Conservation (phyloP, 2,113 vertebrate genomes). For the Polyodon spathula region DNA sequence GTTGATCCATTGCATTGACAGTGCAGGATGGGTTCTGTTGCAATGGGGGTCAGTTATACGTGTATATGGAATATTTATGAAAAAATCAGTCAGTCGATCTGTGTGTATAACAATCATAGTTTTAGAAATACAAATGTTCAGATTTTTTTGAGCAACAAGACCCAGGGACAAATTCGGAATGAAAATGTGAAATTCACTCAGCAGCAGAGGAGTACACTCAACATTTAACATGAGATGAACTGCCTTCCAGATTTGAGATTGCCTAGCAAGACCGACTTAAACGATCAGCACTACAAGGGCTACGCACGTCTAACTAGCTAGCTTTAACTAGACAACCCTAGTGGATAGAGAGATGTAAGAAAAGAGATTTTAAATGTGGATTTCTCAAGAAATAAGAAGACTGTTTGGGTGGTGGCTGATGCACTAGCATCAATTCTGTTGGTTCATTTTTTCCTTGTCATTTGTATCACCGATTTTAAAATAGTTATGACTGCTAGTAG, state of each 20-base stretch:
- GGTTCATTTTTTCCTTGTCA: too few species aligned
- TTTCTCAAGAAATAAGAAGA: too few species aligned
- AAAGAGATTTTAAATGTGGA: too few species aligned
- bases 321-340: too few species aligned
- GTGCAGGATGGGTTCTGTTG: constrained; percentile 6
- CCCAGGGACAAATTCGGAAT: not conserved
- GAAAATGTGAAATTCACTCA: not conserved
- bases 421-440: too few species aligned
- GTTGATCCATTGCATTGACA: constrained; percentile 26
- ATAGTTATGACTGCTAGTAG: too few species aligned
- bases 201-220: not conserved
- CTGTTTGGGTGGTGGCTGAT: too few species aligned
- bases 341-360: too few species aligned
- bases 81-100: constrained; percentile 20
- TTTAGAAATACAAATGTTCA: not conserved
- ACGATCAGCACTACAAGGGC: too few species aligned
- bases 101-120: not conserved
- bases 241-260: not conserved
- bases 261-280: too few species aligned
- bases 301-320: too few species aligned
- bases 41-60: constrained; percentile 6
- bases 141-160: constrained; percentile 8
- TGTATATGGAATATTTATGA: constrained; percentile 43
- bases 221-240: not conserved
- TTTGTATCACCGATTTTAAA: too few species aligned